A percentile compares a stretch with the other conserved stretches of the same genome.
These are phyloP conservation scores for Panthera tigris DNA, from an alignment of 2,113 vertebrate species.

Conservation along the genomic window DNA sequence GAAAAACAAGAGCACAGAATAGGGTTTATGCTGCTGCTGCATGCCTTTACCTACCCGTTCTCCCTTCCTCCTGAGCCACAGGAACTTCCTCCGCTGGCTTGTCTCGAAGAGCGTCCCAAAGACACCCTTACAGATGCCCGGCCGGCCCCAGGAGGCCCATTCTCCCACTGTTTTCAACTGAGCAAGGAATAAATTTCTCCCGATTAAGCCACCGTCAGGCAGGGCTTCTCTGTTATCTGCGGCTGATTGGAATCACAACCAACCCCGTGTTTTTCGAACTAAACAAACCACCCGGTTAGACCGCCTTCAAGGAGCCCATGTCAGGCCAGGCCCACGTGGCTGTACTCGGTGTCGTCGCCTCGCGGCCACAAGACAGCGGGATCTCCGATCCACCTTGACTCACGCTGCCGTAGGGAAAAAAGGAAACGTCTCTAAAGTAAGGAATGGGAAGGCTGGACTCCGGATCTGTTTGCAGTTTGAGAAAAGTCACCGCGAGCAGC, in stretches of 20 bases:
- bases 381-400: neutral
- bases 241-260: neutral
- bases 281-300: neutral
- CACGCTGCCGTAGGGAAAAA: neutral
- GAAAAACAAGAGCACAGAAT: neutral
- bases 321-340: neutral
- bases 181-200: neutral
- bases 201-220: neutral
- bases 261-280: neutral
- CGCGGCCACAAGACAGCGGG: neutral
- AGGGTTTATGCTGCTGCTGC: neutral
- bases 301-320: neutral
- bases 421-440: neutral
- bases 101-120: no score
- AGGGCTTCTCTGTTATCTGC: neutral
- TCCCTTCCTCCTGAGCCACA: neutral
- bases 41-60: rapidly evolving
- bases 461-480: neutral
- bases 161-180: neutral
- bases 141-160: neutral
- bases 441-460: neutral
- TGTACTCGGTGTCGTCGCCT: neutral
- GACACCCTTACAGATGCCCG: neutral
- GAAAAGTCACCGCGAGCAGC: rapidly evolving
- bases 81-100: no score